These are phyloP conservation scores for Epicampocera succincta DNA, from an alignment of 2,888 invertebrate species.

Conservation along the genomic window DNA sequence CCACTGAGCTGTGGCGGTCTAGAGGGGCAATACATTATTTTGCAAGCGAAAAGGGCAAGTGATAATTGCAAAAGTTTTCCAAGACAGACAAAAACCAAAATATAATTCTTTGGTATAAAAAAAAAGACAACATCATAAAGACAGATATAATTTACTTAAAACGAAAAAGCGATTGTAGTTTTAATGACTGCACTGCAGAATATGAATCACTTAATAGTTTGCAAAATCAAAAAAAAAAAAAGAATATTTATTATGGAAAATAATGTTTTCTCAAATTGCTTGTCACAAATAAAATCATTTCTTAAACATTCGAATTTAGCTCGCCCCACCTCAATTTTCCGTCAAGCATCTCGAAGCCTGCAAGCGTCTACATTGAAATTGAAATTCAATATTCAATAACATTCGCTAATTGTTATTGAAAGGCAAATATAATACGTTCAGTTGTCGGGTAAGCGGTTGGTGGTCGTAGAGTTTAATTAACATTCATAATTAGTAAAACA, in stretches of 20 bases:
- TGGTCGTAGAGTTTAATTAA: slow-evolving; percentile 30
- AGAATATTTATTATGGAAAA: neutral
- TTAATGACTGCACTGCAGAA: slow-evolving; percentile 44
- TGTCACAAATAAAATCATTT: neutral
- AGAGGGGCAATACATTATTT: neutral
- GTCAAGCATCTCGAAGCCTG: neutral
- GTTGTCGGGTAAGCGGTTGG: neutral
- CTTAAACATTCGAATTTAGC: neutral
- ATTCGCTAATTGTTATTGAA: slow-evolving; percentile 31
- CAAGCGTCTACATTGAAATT: neutral
- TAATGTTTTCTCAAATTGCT: slow-evolving; percentile 4
- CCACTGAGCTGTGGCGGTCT: neutral
- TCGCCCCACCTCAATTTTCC: neutral
- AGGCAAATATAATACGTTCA: neutral
- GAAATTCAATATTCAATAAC: slow-evolving; percentile 41
- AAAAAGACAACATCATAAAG: neutral
- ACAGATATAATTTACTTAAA: slow-evolving; percentile 5
- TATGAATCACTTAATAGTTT: slow-evolving; percentile 35
- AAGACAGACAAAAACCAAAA: slow-evolving; percentile 10
- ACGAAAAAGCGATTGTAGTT: neutral
- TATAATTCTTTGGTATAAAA: neutral
- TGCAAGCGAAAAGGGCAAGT: neutral
- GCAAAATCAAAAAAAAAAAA: neutral
- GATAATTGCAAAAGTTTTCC: slow-evolving; percentile 2
- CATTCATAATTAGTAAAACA: slow-evolving; percentile 53